phyloP scores from a whole-genome alignment of 1,140 invertebrate species.

The Neodiprion virginianus region DNA sequence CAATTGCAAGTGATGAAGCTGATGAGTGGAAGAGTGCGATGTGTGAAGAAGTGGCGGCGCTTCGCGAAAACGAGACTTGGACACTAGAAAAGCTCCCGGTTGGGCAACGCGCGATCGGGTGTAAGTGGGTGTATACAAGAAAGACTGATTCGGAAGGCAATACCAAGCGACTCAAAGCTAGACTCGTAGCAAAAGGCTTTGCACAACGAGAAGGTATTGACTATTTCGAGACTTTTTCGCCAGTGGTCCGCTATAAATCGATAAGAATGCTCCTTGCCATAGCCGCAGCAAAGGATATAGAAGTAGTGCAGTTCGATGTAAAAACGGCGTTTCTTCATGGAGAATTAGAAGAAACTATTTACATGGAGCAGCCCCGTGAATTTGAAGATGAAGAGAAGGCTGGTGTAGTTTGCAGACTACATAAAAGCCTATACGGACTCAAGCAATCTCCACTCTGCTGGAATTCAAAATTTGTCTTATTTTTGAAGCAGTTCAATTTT shows the following conservation, averaged over 20 bases:
- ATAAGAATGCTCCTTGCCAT: constrained; percentile 38
- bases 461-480: constrained; percentile 42
- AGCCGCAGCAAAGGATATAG: constrained; percentile 24
- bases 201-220: constrained; percentile 39
- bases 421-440: constrained; percentile 53
- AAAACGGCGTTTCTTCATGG: constrained; percentile 42
- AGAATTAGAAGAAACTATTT: constrained; percentile 45
- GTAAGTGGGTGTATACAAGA: constrained; percentile 44
- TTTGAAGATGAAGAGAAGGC: constrained; percentile 31
- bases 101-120: constrained; percentile 34
- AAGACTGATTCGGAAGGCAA: constrained; percentile 34
- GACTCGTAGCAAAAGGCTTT: constrained; percentile 37
- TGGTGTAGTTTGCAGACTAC: constrained; percentile 37
- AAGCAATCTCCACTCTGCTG: constrained; percentile 54
- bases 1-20: constrained; percentile 32
- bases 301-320: constrained; percentile 35
- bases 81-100: constrained; percentile 32
- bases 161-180: constrained; percentile 21
- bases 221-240: constrained; percentile 40
- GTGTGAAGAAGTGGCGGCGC: constrained; percentile 38
- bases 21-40: constrained; percentile 40
- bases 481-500: constrained; percentile 30
- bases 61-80: constrained; percentile 39
- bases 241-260: constrained; percentile 36
- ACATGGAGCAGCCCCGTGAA: constrained; percentile 47